Conservation (phyloP, 2,797 vertebrate species). For the Typhlichthys subterraneus region DNA sequence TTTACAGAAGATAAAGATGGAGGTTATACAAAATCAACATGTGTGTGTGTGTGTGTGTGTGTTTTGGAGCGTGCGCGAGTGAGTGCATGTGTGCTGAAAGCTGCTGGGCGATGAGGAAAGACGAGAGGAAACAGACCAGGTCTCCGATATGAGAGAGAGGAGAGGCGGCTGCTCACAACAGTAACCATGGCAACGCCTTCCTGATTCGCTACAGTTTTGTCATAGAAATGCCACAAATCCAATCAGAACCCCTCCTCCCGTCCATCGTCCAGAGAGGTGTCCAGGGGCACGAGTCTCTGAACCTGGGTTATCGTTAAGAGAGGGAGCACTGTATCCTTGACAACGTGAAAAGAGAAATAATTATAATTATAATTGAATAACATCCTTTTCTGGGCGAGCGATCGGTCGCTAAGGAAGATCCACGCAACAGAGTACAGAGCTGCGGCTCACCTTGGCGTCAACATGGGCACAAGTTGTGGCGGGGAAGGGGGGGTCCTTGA, state of each 20-base stretch:
- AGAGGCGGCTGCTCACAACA: conserved; percentile 33
- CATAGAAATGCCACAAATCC: conserved; percentile 24
- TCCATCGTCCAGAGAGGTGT: conserved; percentile 10
- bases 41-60: conserved; percentile 21
- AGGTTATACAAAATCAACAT: conserved; percentile 55
- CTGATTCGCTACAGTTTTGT: conserved; percentile 23
- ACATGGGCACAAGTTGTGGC: conserved; percentile 5
- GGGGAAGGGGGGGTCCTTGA: conserved; percentile 32
- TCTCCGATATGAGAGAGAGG: conserved; percentile 23
- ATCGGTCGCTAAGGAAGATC: conserved; percentile 23
- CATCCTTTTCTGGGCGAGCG: conserved; percentile 16
- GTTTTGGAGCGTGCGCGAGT: conserved; percentile 13
- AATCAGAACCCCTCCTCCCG: conserved; percentile 11
- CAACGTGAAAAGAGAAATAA: conserved; percentile 5
- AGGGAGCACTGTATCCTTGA: conserved; percentile 14
- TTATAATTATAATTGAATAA: neutral
- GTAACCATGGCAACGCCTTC: conserved; percentile 45
- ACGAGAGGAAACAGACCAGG: conserved; percentile 20
- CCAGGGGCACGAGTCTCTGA: conserved; percentile 38
- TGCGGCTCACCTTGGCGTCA: conserved; percentile 1
- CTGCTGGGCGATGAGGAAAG: conserved; percentile 8
- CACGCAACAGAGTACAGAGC: conserved; percentile 28
- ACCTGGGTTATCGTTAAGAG: conserved; percentile 4
- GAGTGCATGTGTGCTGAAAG: conserved; percentile 6
- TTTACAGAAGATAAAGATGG: conserved; percentile 78